Evolutionary conservation across 1,140 invertebrate species (phyloP), one percentile per base, ranked within the genome.

Genomic region (Camponotus floridanus): DNA sequence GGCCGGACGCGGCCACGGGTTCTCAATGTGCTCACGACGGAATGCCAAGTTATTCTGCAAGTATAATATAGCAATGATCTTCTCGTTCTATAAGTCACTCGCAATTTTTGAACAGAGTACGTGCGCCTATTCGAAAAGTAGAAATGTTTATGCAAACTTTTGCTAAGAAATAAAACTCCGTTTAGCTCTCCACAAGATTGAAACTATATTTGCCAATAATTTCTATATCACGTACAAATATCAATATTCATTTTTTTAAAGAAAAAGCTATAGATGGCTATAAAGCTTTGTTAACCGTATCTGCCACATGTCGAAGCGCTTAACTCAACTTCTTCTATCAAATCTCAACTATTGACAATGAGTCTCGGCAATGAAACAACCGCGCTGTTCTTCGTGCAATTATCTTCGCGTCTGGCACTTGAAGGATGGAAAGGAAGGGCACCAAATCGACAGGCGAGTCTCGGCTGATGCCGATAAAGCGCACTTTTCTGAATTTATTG

Each of bases 1-100:
- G 91, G 93, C 93, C 93, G 92, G 92, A 94, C 93, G 90, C 83
- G 86, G 87, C 92, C 92, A 91, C 79, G 88, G 93, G 94, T 93
- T 94, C 93, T 94, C 94, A 94, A 93, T 92, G 85, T 88, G 76
- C 18, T 71, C 55, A 5, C 62, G 48, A 26, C 31, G 65, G 48
- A 78, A 81, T 57, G 61, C 81, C 1, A 57, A 62, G 36, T 76
- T 59, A 26, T 57, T 59, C 51, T 51, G 61, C 62, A 51, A 68
- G 33, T 55, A 70, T 80, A 80, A 80, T n/a, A 31, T 26, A 3
- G 18, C 61, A 15, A 70, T 33, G 73, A 76, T 81, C 51, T 51
- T 51, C 36, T 57, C 36, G 31, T 48, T 15, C 4, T 51, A 18
- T 51, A 18, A 68, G 59, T 74, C 48, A 51, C 79, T 81, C 21